Conservation (phyloP, 2,113 vertebrate genomes). For the Larimichthys crocea region DNA sequence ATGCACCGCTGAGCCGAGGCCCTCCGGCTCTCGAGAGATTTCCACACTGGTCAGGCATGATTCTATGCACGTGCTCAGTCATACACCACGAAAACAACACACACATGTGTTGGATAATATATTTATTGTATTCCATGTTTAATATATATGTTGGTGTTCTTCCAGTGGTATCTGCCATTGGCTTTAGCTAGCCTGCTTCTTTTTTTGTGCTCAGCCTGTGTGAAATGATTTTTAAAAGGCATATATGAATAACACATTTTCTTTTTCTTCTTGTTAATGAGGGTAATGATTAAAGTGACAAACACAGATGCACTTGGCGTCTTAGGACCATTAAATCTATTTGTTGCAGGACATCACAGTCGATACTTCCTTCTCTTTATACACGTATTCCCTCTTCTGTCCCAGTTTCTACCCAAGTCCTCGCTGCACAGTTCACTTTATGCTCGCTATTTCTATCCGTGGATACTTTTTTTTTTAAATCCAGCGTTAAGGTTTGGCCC, state of each 20-base stretch:
- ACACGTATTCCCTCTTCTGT: background rate
- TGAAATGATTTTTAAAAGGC: background rate
- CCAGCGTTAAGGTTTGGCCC: slow-evolving; percentile 64
- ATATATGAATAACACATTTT: background rate
- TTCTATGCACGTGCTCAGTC: slow-evolving; percentile 65
- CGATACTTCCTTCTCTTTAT: background rate
- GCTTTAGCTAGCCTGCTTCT: background rate
- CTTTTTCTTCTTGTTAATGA: background rate
- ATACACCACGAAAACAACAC: slow-evolving; percentile 28
- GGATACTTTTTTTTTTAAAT: slow-evolving; percentile 56
- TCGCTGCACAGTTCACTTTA: slow-evolving; percentile 8
- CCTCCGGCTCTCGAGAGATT: slow-evolving; percentile 58
- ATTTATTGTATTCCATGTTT: slow-evolving; percentile 2
- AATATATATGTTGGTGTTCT: background rate
- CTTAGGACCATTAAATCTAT: background rate
- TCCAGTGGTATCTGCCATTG: background rate
- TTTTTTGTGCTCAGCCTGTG: background rate
- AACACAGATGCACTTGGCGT: background rate
- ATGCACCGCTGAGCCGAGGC: slow-evolving; percentile 36
- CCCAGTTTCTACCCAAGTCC: slow-evolving; percentile 16
- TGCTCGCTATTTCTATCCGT: slow-evolving; percentile 17
- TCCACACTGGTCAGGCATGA: slow-evolving; percentile 55
- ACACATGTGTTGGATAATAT: background rate
- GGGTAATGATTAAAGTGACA: background rate
- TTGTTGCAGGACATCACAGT: background rate